Evolutionary conservation across 1,140 invertebrate genomes (phyloP), one percentile per base, ranked within the genome.

Genomic region (Caerostris darwini): DNA sequence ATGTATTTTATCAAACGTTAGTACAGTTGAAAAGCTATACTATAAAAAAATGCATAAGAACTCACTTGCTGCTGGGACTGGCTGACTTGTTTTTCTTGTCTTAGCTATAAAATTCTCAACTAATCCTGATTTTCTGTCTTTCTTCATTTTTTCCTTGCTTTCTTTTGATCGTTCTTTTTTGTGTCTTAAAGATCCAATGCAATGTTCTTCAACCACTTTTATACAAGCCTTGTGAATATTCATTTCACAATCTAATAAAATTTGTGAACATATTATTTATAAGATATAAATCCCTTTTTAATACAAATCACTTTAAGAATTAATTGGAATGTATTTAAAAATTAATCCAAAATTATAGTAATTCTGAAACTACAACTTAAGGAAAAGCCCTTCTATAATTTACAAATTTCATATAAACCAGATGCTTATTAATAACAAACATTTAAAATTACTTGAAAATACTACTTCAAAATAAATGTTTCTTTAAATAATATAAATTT

Each of bases 171-270:
- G 95, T 81, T 96, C 95, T 95, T 96, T 97, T 95, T 97, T 98
- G 95, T 97, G 97, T 83, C 97, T 96, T 93, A 97, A 96, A 94
- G 98, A 97, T 7, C 98, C 98, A 17, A 98, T 98, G 96, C 98
- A 99, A 95, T 96, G 97, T 96, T 99, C 98, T 95, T 99, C 98
- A 90, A 99, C 97, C 10, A 97, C 96, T 95, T 97, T 97, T 50
- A 98, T 97, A 96, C 98, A 99, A 87, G 97, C 96, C 95, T 98
- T 97, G 96, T 99, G 98, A 95, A 99, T 97, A 95, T 98, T 98
- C 95, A 99, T 97, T 95, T 97, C 97, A 97, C 98, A 99, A 96
- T 98, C 98, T 98, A 96, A 57, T 95, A 96, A 96, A 0, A 34
- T 34, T 34, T 34, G 34, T 34, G 34, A 34, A 34, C 34, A 64